A percentile compares a stretch with the other conserved stretches of the same genome.
Evolutionary conservation across 2,888 invertebrate species (phyloP).

Genomic region (Syrphus vitripennis): DNA sequence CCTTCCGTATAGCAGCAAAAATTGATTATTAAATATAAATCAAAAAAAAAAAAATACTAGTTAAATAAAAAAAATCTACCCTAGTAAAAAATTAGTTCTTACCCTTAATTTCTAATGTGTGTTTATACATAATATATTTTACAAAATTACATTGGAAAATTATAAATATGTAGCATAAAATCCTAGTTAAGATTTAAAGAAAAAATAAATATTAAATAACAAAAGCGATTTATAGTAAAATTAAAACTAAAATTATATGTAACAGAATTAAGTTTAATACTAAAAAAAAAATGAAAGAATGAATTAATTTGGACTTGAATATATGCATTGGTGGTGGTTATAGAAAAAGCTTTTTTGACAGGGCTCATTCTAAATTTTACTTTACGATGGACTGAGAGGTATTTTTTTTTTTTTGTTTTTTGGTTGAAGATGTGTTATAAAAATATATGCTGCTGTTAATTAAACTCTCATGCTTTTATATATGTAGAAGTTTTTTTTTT

Average conservation of each 20-base stretch:
- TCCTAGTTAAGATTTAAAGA: background rate
- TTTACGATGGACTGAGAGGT: slow-evolving; percentile 44
- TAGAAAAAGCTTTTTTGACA: slow-evolving; percentile 51
- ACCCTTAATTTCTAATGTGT: slow-evolving; percentile 18
- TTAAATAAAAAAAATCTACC: slow-evolving; percentile 5
- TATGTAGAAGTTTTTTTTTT: slow-evolving; percentile 34
- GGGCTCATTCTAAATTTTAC: slow-evolving; percentile 36
- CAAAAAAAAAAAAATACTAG: background rate
- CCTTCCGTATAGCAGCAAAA: slow-evolving; percentile 41
- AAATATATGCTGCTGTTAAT: slow-evolving; percentile 50
- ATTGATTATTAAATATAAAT: background rate
- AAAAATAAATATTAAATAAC: background rate
- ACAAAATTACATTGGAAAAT: slow-evolving; percentile 32
- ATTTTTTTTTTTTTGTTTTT: slow-evolving; percentile 17
- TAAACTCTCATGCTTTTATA: slow-evolving; percentile 64
- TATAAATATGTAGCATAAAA: background rate
- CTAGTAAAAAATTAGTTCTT: background rate
- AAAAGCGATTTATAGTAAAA: background rate
- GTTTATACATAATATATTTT: slow-evolving; percentile 1
- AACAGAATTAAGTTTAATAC: slow-evolving; percentile 4
- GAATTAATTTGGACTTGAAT: slow-evolving; percentile 51
- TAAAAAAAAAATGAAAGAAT: slow-evolving; percentile 11
- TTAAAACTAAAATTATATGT: background rate
- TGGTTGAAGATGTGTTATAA: slow-evolving; percentile 18
- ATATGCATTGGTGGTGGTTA: slow-evolving; percentile 57